A percentile compares a stretch with the other conserved stretches of the same genome.
These are phyloP conservation scores for Rana temporaria DNA, from an alignment of 2,113 vertebrate species.

Conservation along the genomic window DNA sequence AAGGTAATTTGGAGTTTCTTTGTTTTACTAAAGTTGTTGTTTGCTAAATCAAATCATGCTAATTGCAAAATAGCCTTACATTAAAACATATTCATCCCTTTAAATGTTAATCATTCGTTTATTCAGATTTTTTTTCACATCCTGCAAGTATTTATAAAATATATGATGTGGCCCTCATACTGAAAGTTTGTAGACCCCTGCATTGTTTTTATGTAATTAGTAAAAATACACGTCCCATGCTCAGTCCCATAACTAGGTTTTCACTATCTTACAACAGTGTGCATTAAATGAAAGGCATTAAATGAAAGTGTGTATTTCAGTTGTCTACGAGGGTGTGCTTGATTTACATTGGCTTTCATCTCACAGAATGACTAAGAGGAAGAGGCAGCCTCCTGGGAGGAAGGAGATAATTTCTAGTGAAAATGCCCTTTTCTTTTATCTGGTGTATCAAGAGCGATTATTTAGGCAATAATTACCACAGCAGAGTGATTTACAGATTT, in stretches of 20 bases:
- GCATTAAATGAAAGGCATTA: neutral
- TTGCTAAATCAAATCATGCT: too few relatives aligned
- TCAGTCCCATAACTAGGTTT: neutral
- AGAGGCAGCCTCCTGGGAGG: constrained; percentile 34
- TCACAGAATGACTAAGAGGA: constrained; percentile 16
- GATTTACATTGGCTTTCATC: constrained; percentile 41
- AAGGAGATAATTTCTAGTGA: constrained; percentile 36
- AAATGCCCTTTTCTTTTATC: constrained; percentile 29
- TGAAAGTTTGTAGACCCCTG: too few relatives aligned
- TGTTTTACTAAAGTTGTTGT: too few relatives aligned
- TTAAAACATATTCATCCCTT: too few relatives aligned
- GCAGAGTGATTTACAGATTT: constrained; percentile 17
- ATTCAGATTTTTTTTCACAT: too few relatives aligned
- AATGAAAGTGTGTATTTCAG: constrained; percentile 21
- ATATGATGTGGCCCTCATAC: too few relatives aligned
- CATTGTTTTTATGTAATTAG: too few relatives aligned
- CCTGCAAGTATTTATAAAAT: too few relatives aligned
- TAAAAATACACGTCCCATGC: too few relatives aligned
- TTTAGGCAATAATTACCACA: constrained; percentile 18
- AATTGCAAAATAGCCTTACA: too few relatives aligned
- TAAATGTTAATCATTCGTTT: too few relatives aligned
- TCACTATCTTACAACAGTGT: neutral
- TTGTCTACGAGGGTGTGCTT: constrained; percentile 15
- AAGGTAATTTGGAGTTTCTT: too few relatives aligned
- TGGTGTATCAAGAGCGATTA: constrained; percentile 32